Percentiles rank a stretch among this genome's conserved stretches.
Evolutionary conservation across 2,888 invertebrate species (phyloP).

Genomic region (Hemithea aestivaria): DNA sequence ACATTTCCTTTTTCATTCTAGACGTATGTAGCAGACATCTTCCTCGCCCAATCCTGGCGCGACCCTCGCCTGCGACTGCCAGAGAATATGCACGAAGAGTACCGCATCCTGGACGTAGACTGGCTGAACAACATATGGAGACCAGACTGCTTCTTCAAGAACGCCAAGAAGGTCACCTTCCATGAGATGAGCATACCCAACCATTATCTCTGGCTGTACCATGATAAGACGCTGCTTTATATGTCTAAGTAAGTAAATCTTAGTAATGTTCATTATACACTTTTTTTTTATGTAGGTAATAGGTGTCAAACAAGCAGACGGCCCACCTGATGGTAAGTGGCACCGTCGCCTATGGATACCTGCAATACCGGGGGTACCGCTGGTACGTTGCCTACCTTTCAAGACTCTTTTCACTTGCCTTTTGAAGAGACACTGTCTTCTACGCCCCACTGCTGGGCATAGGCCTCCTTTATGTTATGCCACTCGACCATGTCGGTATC

Average conservation of each 20-base stretch:
- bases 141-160: slow-evolving; percentile 96
- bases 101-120: slow-evolving; percentile 92
- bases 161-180: slow-evolving; percentile 95
- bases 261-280: slow-evolving; percentile 6
- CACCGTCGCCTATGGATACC: too few species aligned
- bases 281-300: too few species aligned
- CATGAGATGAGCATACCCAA: slow-evolving; percentile 97
- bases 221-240: slow-evolving; percentile 93
- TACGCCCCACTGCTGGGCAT: too few species aligned
- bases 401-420: too few species aligned
- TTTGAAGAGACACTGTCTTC: too few species aligned
- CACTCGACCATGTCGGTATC: too few species aligned
- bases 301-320: too few species aligned
- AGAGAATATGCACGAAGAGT: slow-evolving; percentile 96
- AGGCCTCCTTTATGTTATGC: too few species aligned
- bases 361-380: too few species aligned
- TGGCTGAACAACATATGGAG: slow-evolving; percentile 95
- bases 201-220: slow-evolving; percentile 94
- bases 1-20: too few species aligned
- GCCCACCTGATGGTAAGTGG: too few species aligned
- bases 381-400: too few species aligned
- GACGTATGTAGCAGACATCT: slow-evolving; percentile 96
- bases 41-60: slow-evolving; percentile 95
- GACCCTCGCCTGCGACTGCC: slow-evolving; percentile 92
- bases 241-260: slow-evolving; percentile 89